Evolutionary conservation across 1,140 invertebrate genomes (phyloP), one percentile per base, ranked within the genome.

Genomic region (Eumaeus atala): DNA sequence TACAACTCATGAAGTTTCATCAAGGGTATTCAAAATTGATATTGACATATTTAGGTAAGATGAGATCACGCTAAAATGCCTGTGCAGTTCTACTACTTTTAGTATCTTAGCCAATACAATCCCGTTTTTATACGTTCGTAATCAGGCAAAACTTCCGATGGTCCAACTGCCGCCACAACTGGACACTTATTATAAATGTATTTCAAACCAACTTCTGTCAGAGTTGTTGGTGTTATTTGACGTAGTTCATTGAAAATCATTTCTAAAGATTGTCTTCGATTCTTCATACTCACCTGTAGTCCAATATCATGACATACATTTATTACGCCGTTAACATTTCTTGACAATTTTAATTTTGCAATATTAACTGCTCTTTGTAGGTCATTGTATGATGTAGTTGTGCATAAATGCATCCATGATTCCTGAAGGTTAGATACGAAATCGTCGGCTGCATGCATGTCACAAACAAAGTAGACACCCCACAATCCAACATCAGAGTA

Each of bases 301-400:
- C 95, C 95, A 70, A 96, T 93, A 73, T 96, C 94, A 74, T 94
- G 92, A 86, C 93, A 95, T 50, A 95, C 90, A 9, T 92, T 92
- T 1, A 94, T 94, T 3, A 93, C 91, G 1, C 94, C 94, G 73
- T 93, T 92, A 38, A 94, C 73, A 61, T 92, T 91, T 9, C 93
- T 88, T 0, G 93, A 79, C 75, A 95, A 40, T 40, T 71, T 62
- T 5, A 78, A 59, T 56, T 71, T 84, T 4, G 75, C 70, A 7
- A 66, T 57, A 56, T 83, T 82, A 17, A 72, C 50, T 12, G 76
- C 88, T 18, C 84, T 71, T 44, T 66, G 38, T 0, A 87, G 57
- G 44, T 89, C 88, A 11, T 58, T 63, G 5, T 66, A 33, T 3
- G 59, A 65, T 9, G 71, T 60, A 0, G 60, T 72, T 0, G 62